Conservation (phyloP, 2,797 vertebrate genomes). For the Emys orbicularis region DNA sequence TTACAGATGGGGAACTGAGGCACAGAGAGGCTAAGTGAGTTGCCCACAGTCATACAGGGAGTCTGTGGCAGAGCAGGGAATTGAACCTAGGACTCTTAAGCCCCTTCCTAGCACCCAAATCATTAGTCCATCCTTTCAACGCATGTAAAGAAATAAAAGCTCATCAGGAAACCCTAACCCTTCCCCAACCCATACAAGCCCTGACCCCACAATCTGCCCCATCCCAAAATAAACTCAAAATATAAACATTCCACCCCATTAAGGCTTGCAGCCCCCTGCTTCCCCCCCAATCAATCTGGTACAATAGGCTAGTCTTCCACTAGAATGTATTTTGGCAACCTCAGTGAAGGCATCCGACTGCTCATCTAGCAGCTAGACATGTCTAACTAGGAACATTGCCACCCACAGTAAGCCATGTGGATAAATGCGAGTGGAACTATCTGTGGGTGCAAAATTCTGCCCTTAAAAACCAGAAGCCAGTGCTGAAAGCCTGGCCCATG, state of each 20-base stretch:
- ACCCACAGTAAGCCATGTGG: not conserved
- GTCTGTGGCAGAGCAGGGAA: not conserved
- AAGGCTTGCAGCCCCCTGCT: too few species aligned
- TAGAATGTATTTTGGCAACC: not conserved
- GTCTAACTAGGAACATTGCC: not conserved
- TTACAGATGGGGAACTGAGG: not conserved
- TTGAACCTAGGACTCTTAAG: not conserved
- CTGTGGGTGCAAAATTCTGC: not conserved
- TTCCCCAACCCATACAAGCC: not conserved
- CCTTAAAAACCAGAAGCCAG: fast-evolving
- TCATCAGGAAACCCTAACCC: not conserved
- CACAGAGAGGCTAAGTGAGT: not conserved
- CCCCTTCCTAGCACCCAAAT: not conserved
- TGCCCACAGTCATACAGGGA: not conserved
- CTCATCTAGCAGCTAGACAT: not conserved
- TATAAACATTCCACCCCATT: not conserved
- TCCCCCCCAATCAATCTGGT: not conserved
- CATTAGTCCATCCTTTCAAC: not conserved
- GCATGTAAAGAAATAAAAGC: not conserved
- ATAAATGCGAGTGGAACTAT: not conserved
- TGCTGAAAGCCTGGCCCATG: fast-evolving
- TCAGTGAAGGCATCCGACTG: not conserved
- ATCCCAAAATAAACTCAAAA: not conserved
- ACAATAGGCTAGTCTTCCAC: not conserved
- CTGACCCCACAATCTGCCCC: not conserved